Evolutionary conservation across 1,140 invertebrate species (phyloP).

Genomic region (Tetramorium simillimum): DNA sequence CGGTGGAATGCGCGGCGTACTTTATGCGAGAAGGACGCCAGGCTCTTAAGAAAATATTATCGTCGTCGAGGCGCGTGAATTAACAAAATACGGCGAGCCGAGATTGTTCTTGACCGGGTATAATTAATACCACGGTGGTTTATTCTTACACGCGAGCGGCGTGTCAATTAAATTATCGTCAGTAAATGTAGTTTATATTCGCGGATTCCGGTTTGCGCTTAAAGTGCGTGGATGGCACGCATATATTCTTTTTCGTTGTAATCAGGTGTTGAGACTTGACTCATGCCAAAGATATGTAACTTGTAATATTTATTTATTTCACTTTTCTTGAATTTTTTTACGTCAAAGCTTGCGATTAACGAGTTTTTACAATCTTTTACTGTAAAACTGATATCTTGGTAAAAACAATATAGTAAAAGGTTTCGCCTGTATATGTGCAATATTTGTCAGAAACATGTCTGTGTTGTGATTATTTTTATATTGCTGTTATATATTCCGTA

Average conservation of each 20-base stretch:
- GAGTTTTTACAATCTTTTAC: background rate
- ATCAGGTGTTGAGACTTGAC: background rate
- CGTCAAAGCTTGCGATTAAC: background rate
- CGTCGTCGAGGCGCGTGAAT: conserved; percentile 54
- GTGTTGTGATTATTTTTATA: background rate
- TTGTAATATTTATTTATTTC: conserved; percentile 2
- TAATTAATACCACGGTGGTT: conserved; percentile 63
- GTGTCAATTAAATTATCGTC: conserved; percentile 52
- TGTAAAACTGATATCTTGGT: background rate
- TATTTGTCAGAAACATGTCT: background rate
- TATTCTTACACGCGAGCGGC: conserved; percentile 42
- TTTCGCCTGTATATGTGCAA: background rate
- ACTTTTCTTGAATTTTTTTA: background rate
- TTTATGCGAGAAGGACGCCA: conserved; percentile 57
- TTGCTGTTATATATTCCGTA: background rate
- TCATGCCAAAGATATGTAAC: background rate
- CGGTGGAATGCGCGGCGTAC: conserved; percentile 63
- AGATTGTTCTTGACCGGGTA: conserved; percentile 37
- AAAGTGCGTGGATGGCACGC: background rate
- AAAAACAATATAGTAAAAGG: background rate
- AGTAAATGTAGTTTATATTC: conserved; percentile 12
- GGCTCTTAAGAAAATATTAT: conserved; percentile 57
- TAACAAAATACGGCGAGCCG: conserved; percentile 58
- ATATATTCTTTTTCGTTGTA: background rate
- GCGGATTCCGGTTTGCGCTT: conserved; percentile 8